Evolutionary conservation across 2,113 vertebrate genomes (phyloP), one percentile per base, ranked within the genome.

Genomic region (Amblyornis subalaris): DNA sequence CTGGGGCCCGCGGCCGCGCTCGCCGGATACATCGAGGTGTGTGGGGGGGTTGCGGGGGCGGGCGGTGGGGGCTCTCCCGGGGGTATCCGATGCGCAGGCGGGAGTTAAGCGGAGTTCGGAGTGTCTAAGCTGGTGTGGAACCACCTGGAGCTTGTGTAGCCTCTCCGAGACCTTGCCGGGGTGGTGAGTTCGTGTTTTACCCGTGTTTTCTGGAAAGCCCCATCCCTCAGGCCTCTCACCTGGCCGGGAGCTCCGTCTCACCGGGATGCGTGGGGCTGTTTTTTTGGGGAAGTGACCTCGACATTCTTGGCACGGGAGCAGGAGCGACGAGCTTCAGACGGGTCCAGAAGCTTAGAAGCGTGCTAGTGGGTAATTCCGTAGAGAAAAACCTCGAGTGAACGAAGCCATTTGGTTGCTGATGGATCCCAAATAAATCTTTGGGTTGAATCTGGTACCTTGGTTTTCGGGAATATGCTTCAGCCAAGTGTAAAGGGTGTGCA

Each of bases 11-110:
- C 95, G 62, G 77, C 38, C 8, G 72, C 65, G 24, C 86, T 98
- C 84, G 97, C 98, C 54, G 98, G 98, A 7, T 99, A 99, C 44
- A 98, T 99, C 54, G 99, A 99, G 98, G 99, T 99, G 95, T 8
- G 96, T 35, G 7, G 2, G 28, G 7, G 4, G 19, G n/a, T n/a
- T 6, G 14, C 3, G 18, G 36, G 10, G 28, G 12, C 6, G 24
- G 48, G 28, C 24, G 23, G 42, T 6, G 8, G 42, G n/a, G 48
- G 53, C 12, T 55, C 10, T 14, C 38, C 10, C 8, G 10, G 25
- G 23, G 8, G 33, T 31, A 7, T 40, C 7, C 16, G 25, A 10
- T 57, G 47, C 38, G 28, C 33, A 17, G 14, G 38, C 16, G n/a
- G 29, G 50, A 22, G 58, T 15, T 50, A 9, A 38, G 44, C 7